Evolutionary conservation across 2,113 vertebrate species (phyloP).

Genomic region (Etheostoma cragini): DNA sequence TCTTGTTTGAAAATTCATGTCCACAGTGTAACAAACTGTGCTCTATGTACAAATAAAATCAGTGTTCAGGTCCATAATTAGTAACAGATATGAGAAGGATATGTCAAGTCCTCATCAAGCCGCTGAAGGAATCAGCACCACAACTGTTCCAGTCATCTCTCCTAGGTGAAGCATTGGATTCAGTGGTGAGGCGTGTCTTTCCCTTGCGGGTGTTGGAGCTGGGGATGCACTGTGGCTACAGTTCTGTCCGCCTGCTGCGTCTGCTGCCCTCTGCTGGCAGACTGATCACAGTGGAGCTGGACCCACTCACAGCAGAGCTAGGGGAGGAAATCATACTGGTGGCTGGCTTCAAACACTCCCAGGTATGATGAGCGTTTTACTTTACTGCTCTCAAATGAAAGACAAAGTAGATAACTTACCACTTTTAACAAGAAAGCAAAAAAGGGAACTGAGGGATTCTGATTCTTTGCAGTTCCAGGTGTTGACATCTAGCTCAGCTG

Average conservation of each 20-base stretch:
- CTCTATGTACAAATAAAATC: not conserved
- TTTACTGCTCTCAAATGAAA: not conserved
- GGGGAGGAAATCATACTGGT: slow-evolving; percentile 82
- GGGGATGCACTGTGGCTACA: slow-evolving; percentile 81
- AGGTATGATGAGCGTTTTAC: slow-evolving; percentile 21
- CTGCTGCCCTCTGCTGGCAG: slow-evolving; percentile 72
- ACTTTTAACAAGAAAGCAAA: not conserved
- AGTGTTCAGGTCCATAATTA: not conserved
- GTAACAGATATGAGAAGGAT: not conserved
- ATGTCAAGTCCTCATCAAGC: not conserved
- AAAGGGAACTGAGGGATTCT: not conserved
- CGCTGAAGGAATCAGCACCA: not conserved
- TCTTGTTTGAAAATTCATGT: not conserved
- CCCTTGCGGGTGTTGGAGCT: slow-evolving; percentile 72
- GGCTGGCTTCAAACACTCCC: slow-evolving; percentile 77
- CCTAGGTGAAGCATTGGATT: slow-evolving; percentile 71
- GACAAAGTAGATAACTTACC: rapidly evolving
- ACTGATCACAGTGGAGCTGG: slow-evolving; percentile 79
- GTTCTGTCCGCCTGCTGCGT: slow-evolving; percentile 72
- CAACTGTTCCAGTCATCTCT: not conserved
- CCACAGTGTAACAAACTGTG: not conserved
- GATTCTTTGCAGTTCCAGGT: slow-evolving; percentile 76
- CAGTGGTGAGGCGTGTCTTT: slow-evolving; percentile 52
- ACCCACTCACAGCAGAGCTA: slow-evolving; percentile 67
- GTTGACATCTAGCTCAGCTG: slow-evolving; percentile 66